A percentile compares a stretch with the other conserved stretches of the same genome.
Conservation (phyloP, 1,140 invertebrate genomes). For the Mylabris phalerata region DNA sequence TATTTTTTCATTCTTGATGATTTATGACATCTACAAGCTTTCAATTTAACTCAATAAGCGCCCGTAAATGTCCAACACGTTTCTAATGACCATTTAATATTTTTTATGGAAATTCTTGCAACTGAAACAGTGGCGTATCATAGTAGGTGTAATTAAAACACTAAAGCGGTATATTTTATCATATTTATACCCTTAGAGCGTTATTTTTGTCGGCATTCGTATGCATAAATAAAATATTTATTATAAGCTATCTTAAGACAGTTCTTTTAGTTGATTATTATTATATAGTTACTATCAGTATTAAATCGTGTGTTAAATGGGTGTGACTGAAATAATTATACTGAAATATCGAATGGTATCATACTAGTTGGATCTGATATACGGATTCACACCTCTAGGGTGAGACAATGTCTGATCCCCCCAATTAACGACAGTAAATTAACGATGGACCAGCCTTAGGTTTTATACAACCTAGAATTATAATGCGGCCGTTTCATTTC, state of each 20-base stretch:
- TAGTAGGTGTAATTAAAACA: no score
- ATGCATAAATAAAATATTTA: conserved; percentile 28
- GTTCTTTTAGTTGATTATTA: conserved; percentile 27
- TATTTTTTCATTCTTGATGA: no score
- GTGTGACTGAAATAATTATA: conserved; percentile 43
- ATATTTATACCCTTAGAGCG: no score
- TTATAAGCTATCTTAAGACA: conserved; percentile 10
- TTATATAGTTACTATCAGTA: conserved; percentile 22
- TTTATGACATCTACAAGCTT: no score
- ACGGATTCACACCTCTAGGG: conserved; percentile 36
- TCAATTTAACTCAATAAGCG: no score
- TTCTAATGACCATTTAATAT: no score
- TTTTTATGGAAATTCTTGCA: no score
- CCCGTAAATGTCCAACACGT: no score
- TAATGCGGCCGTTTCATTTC: conserved; percentile 5
- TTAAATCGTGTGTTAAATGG: conserved; percentile 39
- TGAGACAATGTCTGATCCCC: conserved; percentile 33
- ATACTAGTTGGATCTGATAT: conserved; percentile 19
- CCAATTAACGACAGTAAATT: conserved; percentile 42
- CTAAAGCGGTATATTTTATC: no score
- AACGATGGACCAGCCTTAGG: conserved; percentile 27
- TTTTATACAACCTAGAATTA: conserved; percentile 24
- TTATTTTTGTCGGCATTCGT: no score
- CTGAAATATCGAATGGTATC: conserved; percentile 42
- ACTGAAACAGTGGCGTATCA: no score